Percentiles rank a stretch among this genome's conserved stretches.
Conservation (phyloP, 2,888 invertebrate genomes). For the Eueremaeus valkanovi region DNA sequence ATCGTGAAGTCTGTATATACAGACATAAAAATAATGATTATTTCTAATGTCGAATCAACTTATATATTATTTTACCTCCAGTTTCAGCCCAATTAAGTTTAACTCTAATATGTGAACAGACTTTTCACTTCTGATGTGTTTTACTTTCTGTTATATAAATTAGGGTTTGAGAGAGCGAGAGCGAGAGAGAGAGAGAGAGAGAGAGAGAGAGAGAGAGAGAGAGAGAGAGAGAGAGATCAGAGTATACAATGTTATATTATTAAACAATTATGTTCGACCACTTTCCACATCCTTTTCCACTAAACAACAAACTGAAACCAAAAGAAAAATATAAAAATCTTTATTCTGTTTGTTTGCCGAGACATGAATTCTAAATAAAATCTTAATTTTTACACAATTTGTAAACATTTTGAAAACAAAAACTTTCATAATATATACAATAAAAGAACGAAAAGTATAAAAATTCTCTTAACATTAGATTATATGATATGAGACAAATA, state of each 20-base stretch:
- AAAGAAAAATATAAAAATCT: neutral
- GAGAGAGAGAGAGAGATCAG: slow-evolving; percentile 34
- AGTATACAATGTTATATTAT: neutral
- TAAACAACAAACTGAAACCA: neutral
- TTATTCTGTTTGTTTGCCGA: neutral
- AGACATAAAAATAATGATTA: slow-evolving; percentile 4
- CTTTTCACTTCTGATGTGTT: neutral
- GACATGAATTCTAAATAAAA: slow-evolving; percentile 10
- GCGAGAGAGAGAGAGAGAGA: slow-evolving; percentile 36
- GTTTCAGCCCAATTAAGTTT: neutral
- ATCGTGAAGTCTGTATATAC: neutral
- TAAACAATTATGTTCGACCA: neutral
- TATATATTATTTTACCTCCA: neutral
- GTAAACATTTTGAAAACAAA: slow-evolving; percentile 1
- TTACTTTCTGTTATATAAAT: no score
- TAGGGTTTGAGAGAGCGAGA: no score
- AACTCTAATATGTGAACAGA: slow-evolving; percentile 8
- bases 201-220: slow-evolving; percentile 40
- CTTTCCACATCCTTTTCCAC: neutral
- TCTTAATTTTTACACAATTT: slow-evolving; percentile 1
- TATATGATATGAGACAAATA: neutral
- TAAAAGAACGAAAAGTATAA: neutral
- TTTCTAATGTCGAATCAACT: neutral
- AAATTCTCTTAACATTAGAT: neutral
- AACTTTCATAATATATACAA: neutral